Conservation (phyloP, 1,140 invertebrate species). For the Palaemon carinicauda region DNA sequence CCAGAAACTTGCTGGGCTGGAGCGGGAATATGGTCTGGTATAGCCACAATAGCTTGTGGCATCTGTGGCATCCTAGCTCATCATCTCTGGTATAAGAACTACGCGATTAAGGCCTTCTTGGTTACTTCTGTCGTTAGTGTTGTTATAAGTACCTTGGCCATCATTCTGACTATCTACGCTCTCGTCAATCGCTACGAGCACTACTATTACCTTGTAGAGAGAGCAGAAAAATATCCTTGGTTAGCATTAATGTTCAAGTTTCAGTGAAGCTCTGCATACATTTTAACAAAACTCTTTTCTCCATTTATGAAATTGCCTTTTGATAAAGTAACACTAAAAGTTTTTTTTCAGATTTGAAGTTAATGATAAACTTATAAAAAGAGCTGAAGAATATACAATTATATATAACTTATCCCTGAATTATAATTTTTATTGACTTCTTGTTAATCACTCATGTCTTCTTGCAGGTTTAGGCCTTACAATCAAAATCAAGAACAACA, state of each 20-base stretch:
- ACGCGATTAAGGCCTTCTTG: slow-evolving; percentile 36
- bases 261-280: neutral
- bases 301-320: too few relatives aligned
- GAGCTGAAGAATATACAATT: too few relatives aligned
- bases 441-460: too few relatives aligned
- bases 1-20: slow-evolving; percentile 45
- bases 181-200: slow-evolving; percentile 30
- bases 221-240: slow-evolving; percentile 21
- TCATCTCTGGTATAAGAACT: slow-evolving; percentile 41
- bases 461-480: slow-evolving; percentile 22
- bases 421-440: too few relatives aligned
- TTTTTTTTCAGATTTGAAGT: too few relatives aligned
- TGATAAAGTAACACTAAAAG: too few relatives aligned
- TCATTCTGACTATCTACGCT: slow-evolving; percentile 36
- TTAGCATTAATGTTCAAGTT: neutral
- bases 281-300: too few relatives aligned
- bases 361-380: too few relatives aligned
- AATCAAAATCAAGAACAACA: slow-evolving; percentile 17
- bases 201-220: neutral
- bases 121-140: slow-evolving; percentile 22
- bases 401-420: too few relatives aligned
- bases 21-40: slow-evolving; percentile 25
- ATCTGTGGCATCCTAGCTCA: slow-evolving; percentile 26
- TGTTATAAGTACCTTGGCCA: slow-evolving; percentile 4
- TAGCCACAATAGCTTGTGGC: slow-evolving; percentile 5